Evolutionary conservation across 2,888 invertebrate species (phyloP).

Genomic region (Macrophya annulata): DNA sequence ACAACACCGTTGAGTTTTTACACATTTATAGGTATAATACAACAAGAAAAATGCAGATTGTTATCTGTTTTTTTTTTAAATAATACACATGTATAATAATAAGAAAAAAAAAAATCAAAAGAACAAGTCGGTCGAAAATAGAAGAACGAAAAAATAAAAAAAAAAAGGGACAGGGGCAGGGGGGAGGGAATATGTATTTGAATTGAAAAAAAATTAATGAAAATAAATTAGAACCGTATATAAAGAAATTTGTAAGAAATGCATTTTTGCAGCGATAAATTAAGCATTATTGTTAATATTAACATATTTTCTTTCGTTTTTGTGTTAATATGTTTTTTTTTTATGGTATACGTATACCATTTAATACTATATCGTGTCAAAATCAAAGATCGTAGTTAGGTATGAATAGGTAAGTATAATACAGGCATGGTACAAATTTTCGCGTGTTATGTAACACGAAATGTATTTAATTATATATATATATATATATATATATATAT

Average conservation of each 20-base stretch:
- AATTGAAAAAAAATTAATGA: background rate
- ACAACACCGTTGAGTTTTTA: background rate
- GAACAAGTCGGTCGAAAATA: no score
- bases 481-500: no score
- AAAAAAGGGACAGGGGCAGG: no score
- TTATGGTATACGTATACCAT: background rate
- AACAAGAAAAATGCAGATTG: background rate
- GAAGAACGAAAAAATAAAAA: no score
- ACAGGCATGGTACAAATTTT: background rate
- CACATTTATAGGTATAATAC: background rate
- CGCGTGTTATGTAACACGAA: background rate
- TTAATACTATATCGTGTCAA: background rate
- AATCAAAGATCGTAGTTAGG: background rate
- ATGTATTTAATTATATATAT: no score
- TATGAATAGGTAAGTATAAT: background rate
- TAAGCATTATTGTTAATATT: background rate
- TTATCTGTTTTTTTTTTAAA: background rate
- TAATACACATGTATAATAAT: no score
- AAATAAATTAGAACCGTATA: background rate
- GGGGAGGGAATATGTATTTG: background rate
- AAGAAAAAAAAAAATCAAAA: no score
- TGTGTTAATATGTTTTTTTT: background rate
- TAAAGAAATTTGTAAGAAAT: background rate
- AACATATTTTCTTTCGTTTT: background rate
- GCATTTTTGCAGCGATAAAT: background rate